Percentiles rank a stretch among this genome's conserved stretches.
phyloP scores from a whole-genome alignment of 2,113 vertebrate genomes.

The Lepisosteus oculatus region DNA sequence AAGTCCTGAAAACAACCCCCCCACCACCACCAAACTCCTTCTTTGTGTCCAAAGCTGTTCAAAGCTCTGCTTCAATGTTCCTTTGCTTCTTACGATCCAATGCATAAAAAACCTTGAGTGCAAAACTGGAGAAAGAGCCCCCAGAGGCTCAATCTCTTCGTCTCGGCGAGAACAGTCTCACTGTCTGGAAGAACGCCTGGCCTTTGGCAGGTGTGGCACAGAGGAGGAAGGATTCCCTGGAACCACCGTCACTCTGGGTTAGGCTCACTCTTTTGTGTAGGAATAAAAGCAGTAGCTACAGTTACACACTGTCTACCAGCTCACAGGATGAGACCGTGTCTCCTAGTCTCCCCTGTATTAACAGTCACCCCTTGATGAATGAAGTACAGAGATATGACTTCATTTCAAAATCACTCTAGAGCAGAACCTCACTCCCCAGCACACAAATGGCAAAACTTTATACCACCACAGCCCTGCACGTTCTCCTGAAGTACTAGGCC shows the following conservation, averaged over 20 bases:
- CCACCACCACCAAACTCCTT: background rate
- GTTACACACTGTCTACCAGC: too few species aligned
- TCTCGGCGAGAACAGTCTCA: background rate
- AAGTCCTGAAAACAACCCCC: background rate
- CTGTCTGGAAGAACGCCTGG: slow-evolving; percentile 16
- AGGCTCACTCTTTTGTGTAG: background rate
- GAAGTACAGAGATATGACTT: too few species aligned
- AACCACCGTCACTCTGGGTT: slow-evolving; percentile 1
- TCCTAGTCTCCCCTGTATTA: too few species aligned
- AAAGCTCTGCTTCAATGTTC: background rate
- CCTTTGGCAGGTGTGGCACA: slow-evolving; percentile 6
- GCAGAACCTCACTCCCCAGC: too few species aligned
- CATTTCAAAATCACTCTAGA: too few species aligned
- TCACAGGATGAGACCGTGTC: too few species aligned
- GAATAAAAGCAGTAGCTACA: too few species aligned
- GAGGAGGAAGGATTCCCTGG: background rate
- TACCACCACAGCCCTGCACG: too few species aligned
- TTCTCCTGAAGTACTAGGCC: too few species aligned
- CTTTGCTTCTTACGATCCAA: slow-evolving; percentile 6
- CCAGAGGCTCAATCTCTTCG: background rate
- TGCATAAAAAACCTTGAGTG: background rate
- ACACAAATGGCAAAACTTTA: too few species aligned
- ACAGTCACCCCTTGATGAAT: too few species aligned
- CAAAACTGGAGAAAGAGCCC: background rate
- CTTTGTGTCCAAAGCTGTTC: background rate